Conservation (phyloP, 2,113 vertebrate species). For the Benitochromis conjunctus region DNA sequence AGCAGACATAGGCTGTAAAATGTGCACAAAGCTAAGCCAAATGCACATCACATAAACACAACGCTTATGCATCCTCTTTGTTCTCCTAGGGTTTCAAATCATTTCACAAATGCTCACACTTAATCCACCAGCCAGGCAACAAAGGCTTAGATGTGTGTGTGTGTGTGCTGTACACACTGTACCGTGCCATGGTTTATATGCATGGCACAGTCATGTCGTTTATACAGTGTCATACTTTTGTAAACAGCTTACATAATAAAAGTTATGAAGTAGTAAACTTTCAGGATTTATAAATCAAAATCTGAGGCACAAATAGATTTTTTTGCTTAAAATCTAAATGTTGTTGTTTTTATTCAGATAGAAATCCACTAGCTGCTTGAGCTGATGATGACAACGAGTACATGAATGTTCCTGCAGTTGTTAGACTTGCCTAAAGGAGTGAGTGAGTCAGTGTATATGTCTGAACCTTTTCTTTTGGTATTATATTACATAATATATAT, state of each 20-base stretch:
- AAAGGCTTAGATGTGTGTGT: conserved; percentile 8
- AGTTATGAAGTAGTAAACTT: neutral
- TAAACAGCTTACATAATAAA: neutral
- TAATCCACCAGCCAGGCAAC: conserved; percentile 38
- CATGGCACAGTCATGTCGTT: neutral
- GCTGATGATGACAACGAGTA: neutral
- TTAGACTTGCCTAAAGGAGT: neutral
- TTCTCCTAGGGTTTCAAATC: conserved; percentile 24
- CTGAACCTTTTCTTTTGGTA: neutral
- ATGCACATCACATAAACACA: neutral
- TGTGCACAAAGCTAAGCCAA: neutral
- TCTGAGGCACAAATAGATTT: neutral
- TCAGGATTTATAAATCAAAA: neutral
- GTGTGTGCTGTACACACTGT: neutral
- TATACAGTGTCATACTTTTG: neutral
- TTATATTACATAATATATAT: neutral
- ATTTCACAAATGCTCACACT: conserved; percentile 44
- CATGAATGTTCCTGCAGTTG: neutral
- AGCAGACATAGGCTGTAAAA: neutral
- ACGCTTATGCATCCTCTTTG: neutral
- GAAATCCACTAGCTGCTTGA: neutral
- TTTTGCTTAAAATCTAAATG: neutral
- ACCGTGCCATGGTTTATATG: neutral
- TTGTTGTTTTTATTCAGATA: neutral
- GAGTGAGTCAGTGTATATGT: neutral